Evolutionary conservation across 1,140 invertebrate genomes (phyloP), one percentile per base, ranked within the genome.

Genomic region (Drosophila sechellia): DNA sequence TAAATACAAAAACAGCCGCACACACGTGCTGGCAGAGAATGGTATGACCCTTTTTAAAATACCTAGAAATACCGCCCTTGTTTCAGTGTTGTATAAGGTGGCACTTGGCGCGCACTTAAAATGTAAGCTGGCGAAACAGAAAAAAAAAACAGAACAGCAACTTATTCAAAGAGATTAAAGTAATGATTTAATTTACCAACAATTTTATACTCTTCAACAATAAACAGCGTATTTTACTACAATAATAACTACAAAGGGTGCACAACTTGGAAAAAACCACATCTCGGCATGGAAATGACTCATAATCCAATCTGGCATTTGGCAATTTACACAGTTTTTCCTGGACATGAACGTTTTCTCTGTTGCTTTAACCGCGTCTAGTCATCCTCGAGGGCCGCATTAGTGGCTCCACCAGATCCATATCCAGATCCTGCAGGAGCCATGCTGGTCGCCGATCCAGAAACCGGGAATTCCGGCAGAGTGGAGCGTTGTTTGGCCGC

Each of bases 351-450:
- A 48, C 68, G 48, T 31, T 48, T 25, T 50, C 8, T 56, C 25
- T 34, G 31, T 11, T 15, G 4, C 6, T 35, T 31, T 20, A 40
- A 10, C 37, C 15, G 2, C n/a, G 1, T 12, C 35, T 77, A 77
- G 35, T 87, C 83, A 13, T 77, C 84, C 46, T 89, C 79, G 8
- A 87, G 63, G 3, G 75, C 83, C 4, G 37, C 61, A 31, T 87
- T 87, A 1, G 70, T 72, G 0, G 64, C 84, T n/a, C 83, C 79
- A 40, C 35, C 64, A 5, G 48, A 27, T 15, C 58, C 68, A 5
- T 45, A 27, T 20, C 58, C 68, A 4, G 52, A 66, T 42, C 49
- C 55, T 11, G 56, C 20, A 15, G 81, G 49, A 45, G 57, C 31
- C 3, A 39, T 39, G 5, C 61, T 54, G 12, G 25, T 64, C 8